Evolutionary conservation across 2,888 invertebrate genomes (phyloP).

Genomic region (Bursaphelenchus okinawaensis): DNA sequence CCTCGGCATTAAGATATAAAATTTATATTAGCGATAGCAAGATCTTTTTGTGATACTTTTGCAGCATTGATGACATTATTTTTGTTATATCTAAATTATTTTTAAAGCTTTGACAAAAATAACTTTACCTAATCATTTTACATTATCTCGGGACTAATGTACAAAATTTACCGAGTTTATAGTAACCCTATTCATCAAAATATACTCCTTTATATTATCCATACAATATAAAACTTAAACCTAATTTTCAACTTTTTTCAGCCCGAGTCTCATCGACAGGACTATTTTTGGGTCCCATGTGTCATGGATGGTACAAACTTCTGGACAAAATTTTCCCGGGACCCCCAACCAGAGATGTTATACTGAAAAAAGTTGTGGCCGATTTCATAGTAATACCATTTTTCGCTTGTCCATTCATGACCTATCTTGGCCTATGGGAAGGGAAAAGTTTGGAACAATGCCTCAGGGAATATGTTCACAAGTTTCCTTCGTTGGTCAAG

Average conservation of each 20-base stretch:
- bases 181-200: too few species aligned
- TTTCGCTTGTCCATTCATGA: slow-evolving; percentile 57
- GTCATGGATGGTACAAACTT: slow-evolving; percentile 77
- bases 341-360: slow-evolving; percentile 62
- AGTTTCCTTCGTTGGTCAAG: neutral
- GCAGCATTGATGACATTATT: too few species aligned
- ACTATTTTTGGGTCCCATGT: slow-evolving; percentile 72
- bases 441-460: neutral
- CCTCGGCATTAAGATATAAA: too few species aligned
- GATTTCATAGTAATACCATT: slow-evolving; percentile 62
- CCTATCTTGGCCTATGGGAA: slow-evolving; percentile 12
- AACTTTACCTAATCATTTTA: too few species aligned
- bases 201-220: too few species aligned
- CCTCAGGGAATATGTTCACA: neutral
- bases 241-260: slow-evolving; percentile 34
- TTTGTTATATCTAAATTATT: too few species aligned
- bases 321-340: slow-evolving; percentile 65
- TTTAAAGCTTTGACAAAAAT: too few species aligned
- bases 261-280: slow-evolving; percentile 75
- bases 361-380: slow-evolving; percentile 69
- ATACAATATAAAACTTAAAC: too few species aligned
- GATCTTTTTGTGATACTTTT: too few species aligned
- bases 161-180: too few species aligned
- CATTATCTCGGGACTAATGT: too few species aligned
- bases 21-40: too few species aligned